Conservation (phyloP, 2,113 vertebrate species). For the Anhinga rufa region DNA sequence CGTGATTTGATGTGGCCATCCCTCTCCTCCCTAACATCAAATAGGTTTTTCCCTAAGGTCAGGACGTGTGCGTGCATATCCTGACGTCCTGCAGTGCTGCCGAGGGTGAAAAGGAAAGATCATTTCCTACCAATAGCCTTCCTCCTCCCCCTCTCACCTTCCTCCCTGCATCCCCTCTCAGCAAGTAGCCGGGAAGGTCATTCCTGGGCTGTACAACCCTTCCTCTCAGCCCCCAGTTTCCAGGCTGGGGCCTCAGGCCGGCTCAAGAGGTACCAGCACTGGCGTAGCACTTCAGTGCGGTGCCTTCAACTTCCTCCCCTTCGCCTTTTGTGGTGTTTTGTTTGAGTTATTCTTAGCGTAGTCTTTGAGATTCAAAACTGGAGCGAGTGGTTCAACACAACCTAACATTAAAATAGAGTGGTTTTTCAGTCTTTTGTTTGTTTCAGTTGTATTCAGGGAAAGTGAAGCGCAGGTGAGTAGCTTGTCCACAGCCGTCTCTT, state of each 20-base stretch:
- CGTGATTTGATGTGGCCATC: not conserved
- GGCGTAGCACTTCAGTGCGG: not conserved
- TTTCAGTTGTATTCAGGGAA: not conserved
- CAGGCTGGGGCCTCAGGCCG: not conserved
- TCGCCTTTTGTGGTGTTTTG: not conserved
- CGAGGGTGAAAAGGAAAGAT: not conserved
- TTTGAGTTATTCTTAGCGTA: not conserved
- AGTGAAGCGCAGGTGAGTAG: not conserved
- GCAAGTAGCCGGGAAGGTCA: not conserved
- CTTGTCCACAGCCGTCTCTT: not conserved
- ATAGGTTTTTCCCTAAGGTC: not conserved
- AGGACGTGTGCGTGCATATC: not conserved
- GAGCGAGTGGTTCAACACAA: not conserved
- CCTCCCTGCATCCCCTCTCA: not conserved
- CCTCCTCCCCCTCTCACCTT: not conserved
- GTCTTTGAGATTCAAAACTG: not conserved
- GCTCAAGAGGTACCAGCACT: not conserved
- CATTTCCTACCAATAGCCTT: not conserved
- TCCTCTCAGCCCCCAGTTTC: not conserved
- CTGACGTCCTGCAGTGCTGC: not conserved
- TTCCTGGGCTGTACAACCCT: not conserved
- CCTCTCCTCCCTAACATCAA: not conserved
- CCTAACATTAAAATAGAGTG: not conserved
- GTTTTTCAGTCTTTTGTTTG: not conserved
- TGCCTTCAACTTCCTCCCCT: not conserved